phyloP scores from a whole-genome alignment of 2,888 invertebrate genomes.

The Macrosiphum euphorbiae region DNA sequence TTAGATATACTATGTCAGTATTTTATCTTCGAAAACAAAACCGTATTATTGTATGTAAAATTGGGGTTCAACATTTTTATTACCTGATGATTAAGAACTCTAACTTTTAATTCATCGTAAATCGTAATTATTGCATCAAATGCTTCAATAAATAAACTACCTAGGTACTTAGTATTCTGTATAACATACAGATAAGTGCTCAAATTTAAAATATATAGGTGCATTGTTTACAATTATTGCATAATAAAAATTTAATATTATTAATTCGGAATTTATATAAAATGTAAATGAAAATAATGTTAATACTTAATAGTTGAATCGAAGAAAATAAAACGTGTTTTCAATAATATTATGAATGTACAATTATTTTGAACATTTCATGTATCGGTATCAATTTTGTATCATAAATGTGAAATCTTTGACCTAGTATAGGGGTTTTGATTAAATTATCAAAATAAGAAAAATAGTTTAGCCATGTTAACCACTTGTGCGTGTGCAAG shows the following conservation, averaged over 20 bases:
- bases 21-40: neutral
- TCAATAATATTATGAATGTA: neutral
- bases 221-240: neutral
- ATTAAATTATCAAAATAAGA: conserved; percentile 20
- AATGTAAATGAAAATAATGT: neutral
- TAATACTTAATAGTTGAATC: neutral
- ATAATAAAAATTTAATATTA: neutral
- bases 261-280: neutral
- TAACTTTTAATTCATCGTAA: neutral
- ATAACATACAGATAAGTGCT: neutral
- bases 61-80: neutral
- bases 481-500: neutral
- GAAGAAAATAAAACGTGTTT: neutral
- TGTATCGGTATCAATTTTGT: neutral
- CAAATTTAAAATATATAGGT: neutral
- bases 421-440: neutral
- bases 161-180: neutral
- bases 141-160: neutral
- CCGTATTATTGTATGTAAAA: neutral
- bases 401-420: neutral
- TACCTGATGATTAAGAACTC: neutral
- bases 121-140: neutral
- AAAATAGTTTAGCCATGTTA: neutral
- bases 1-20: neutral
- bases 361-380: neutral